Evolutionary conservation across 1,140 invertebrate genomes (phyloP).

Genomic region (Ruditapes philippinarum): DNA sequence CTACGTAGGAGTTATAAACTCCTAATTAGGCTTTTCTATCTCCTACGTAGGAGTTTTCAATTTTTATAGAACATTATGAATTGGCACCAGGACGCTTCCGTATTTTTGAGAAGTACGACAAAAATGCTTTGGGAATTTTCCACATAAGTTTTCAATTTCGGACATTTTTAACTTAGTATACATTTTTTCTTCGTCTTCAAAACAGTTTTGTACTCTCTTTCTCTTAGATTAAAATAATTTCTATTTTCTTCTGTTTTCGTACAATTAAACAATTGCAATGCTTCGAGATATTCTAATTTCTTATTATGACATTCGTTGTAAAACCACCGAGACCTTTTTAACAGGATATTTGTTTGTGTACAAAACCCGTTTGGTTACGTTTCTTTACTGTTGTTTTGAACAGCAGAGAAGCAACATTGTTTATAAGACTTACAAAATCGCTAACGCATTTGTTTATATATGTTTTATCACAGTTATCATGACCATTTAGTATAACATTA

Average conservation of each 20-base stretch:
- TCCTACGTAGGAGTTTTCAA: too few species aligned
- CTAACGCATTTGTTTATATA: not conserved
- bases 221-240: not conserved
- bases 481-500: not conserved
- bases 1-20: too few species aligned
- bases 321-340: not conserved
- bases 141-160: too few species aligned
- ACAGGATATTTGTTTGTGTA: too few species aligned
- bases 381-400: not conserved
- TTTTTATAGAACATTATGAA: too few species aligned
- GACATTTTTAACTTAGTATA: too few species aligned
- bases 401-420: not conserved
- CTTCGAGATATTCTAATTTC: not conserved
- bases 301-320: not conserved
- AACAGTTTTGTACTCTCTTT: not conserved
- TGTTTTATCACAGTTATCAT: not conserved
- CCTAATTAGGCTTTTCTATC: too few species aligned
- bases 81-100: too few species aligned
- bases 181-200: not conserved
- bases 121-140: too few species aligned
- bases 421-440: not conserved
- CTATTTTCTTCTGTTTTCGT: not conserved
- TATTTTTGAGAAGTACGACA: too few species aligned
- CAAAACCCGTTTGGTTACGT: too few species aligned
- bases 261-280: not conserved